Percentiles rank a stretch among this genome's conserved stretches.
phyloP scores from a whole-genome alignment of 2,797 vertebrate species.

The Xenops minutus region DNA sequence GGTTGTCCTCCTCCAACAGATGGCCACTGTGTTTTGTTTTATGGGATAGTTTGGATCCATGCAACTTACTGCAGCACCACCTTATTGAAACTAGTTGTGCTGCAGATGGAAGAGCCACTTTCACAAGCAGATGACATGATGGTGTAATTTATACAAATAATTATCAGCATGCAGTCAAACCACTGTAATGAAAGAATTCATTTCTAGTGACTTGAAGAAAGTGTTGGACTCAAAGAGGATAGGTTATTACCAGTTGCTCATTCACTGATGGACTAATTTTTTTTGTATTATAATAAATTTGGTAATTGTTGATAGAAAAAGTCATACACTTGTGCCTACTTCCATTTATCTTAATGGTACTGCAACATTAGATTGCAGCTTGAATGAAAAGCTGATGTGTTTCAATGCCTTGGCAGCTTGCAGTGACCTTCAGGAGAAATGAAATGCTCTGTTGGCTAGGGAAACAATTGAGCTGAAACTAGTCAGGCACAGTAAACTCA shows the following conservation, averaged over 20 bases:
- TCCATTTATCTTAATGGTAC: constrained; percentile 76
- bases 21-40: constrained; percentile 60
- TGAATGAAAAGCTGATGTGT: constrained; percentile 72
- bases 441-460: constrained; percentile 74
- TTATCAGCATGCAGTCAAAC: constrained; percentile 19
- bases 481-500: constrained; percentile 74
- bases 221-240: not conserved
- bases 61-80: constrained; percentile 4
- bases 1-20: constrained; percentile 68
- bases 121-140: constrained; percentile 30
- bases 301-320: constrained; percentile 65
- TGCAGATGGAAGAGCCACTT: constrained; percentile 37
- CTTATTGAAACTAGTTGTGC: constrained; percentile 53
- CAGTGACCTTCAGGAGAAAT: constrained; percentile 84
- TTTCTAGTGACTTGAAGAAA: constrained; percentile 35
- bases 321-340: constrained; percentile 41
- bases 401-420: constrained; percentile 72
- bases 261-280: constrained; percentile 59
- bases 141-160: constrained; percentile 56
- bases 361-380: constrained; percentile 60
- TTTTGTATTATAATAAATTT: constrained; percentile 67
- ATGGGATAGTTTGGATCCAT: constrained; percentile 12
- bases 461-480: constrained; percentile 74
- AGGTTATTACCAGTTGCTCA: not conserved
- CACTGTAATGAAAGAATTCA: constrained; percentile 1